phyloP scores from a whole-genome alignment of 1,140 invertebrate species.

The Drosophila kepulauana region DNA sequence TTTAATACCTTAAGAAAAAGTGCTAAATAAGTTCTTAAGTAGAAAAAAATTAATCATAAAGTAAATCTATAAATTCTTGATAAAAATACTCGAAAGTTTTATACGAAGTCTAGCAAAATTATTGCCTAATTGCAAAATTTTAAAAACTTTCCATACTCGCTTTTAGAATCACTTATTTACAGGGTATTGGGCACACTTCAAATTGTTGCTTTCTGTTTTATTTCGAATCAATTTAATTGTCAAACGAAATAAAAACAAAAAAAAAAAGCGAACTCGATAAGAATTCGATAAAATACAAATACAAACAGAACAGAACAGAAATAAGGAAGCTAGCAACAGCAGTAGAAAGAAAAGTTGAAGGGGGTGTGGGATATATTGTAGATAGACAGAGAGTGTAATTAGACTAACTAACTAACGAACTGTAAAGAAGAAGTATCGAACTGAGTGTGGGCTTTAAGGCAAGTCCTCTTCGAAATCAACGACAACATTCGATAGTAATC shows the following conservation, averaged over 20 bases:
- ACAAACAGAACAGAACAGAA: neutral
- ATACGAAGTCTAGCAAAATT: no score
- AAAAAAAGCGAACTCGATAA: constrained; percentile 18
- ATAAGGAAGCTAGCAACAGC: neutral
- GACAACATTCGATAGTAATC: constrained; percentile 11
- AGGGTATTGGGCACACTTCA: neutral
- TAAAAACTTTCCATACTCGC: neutral
- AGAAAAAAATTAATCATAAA: no score
- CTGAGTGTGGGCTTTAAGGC: neutral
- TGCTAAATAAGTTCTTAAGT: no score
- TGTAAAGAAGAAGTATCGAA: neutral
- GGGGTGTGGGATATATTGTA: neutral
- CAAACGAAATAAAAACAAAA: constrained; percentile 9
- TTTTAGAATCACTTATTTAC: neutral
- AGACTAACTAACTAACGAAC: neutral
- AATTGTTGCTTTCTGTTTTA: constrained; percentile 10
- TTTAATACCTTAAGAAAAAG: no score
- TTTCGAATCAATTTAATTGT: constrained; percentile 37
- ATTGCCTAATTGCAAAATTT: neutral
- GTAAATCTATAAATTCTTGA: no score
- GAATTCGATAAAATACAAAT: constrained; percentile 26
- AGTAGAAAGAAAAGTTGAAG: neutral
- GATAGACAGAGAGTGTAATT: constrained; percentile 3
- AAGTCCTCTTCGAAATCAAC: constrained; percentile 3
- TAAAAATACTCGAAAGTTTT: no score